These are phyloP conservation scores for Myrmecobius fasciatus DNA, from an alignment of 2,113 vertebrate genomes.

Conservation along the genomic window DNA sequence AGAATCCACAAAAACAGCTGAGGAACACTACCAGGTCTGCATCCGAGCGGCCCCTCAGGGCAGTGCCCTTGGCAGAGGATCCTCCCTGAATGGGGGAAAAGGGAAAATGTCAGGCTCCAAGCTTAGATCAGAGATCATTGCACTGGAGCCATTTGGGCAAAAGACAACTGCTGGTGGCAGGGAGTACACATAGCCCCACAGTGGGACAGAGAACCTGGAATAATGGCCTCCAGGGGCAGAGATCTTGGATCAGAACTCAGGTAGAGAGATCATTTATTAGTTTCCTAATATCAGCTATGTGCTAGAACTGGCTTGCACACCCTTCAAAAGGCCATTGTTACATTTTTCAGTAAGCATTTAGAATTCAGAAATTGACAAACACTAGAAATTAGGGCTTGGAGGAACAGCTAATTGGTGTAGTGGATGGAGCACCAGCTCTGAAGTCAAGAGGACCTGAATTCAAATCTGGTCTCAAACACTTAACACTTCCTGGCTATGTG, in stretches of 20 bases:
- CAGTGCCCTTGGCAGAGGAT: conserved; percentile 72
- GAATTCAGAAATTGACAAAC: neutral
- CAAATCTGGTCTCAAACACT: too few relatives aligned
- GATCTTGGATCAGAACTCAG: neutral
- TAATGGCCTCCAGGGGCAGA: neutral
- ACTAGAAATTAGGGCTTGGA: neutral
- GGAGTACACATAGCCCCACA: neutral
- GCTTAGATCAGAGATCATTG: neutral
- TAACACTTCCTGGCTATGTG: too few relatives aligned
- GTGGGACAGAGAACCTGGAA: neutral
- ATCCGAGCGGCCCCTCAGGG: conserved; percentile 44
- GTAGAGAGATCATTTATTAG: neutral
- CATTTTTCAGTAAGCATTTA: neutral
- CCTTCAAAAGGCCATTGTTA: neutral
- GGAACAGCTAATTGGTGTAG: too few relatives aligned
- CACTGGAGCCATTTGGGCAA: neutral
- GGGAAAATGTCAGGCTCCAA: neutral
- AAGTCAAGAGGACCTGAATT: too few relatives aligned
- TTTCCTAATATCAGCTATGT: neutral
- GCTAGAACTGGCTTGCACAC: neutral
- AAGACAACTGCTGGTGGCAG: neutral
- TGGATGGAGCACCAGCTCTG: too few relatives aligned
- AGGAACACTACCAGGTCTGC: conserved; percentile 71
- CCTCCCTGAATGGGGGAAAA: conserved; percentile 61
- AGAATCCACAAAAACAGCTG: conserved; percentile 46